Evolutionary conservation across 2,113 vertebrate genomes (phyloP), one percentile per base, ranked within the genome.

Genomic region (Steatornis caripensis): DNA sequence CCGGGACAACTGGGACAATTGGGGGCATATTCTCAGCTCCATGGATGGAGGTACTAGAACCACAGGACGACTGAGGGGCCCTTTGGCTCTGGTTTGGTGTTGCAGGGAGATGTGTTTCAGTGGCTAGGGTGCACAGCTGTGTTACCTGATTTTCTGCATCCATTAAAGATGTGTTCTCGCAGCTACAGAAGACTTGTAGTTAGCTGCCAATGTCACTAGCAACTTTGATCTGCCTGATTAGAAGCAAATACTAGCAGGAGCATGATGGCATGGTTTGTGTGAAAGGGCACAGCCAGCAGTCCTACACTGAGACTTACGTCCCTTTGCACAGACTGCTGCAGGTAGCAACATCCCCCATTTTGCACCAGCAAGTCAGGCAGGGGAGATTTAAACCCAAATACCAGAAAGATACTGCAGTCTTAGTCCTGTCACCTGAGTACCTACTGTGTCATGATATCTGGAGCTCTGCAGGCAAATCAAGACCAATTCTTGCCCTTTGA

Each of bases 21-120:
- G 0, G 8, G 4, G 23, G 6, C 23, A 1, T 55, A 32, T 43
- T 89, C 61, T 66, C 57, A 66, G 20, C 15, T 76, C 14, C 19
- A 4, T 24, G 34, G 12, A 10, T 70, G 36, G 16, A 46, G 14
- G 9, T 54, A 27, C 0, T 1, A 34, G 45, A 82, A 68, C 48
- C 34, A 26, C 7, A 57, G 57, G 9, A 32, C 3, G 9, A 32
- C 3, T 19, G 6, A 16, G 18, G 5, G 1, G 0, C 5, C 32
- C 39, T 48, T 81, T 0, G 0, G 17, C 26, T 61, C 48, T 78
- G n/a, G 10, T 45, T 68, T 39, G 26, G 17, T 17, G 77, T 58
- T 74, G 41, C 20, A 37, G 26, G 24, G 29, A 71, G 27, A 19
- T 51, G 14, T 16, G 9, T 88, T 90, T 86, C 12, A 22, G 39